Percentiles rank a stretch among this genome's conserved stretches.
phyloP scores from a whole-genome alignment of 2,888 invertebrate genomes.

The Acanthoscelides obtectus region DNA sequence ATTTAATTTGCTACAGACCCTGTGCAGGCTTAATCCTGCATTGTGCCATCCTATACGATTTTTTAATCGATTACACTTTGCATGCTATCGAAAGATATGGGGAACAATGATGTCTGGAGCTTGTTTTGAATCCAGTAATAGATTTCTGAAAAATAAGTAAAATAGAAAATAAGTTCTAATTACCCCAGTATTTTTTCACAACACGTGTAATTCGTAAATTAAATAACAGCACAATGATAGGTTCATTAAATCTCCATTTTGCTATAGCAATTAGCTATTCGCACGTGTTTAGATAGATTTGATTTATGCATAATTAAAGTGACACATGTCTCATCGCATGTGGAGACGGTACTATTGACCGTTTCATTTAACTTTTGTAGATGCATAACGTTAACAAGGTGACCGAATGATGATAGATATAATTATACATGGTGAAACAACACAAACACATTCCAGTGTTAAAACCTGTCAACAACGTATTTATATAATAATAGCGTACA shows the following conservation, averaged over 20 bases:
- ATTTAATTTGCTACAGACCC: too few species aligned
- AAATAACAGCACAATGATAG: neutral
- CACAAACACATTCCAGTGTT: too few species aligned
- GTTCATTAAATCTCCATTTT: neutral
- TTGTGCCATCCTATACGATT: too few species aligned
- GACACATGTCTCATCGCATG: neutral
- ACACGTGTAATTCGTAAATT: neutral
- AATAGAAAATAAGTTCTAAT: neutral
- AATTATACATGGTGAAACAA: too few species aligned
- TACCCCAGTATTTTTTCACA: neutral
- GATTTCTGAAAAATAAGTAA: neutral
- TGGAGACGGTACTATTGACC: neutral
- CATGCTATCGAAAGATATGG: too few species aligned
- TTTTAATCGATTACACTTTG: too few species aligned
- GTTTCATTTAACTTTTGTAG: neutral
- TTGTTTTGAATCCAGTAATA: too few species aligned
- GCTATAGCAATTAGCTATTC: neutral
- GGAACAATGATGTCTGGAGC: too few species aligned
- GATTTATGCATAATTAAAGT: neutral
- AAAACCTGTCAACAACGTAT: too few species aligned
- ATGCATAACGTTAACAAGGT: neutral
- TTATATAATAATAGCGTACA: too few species aligned
- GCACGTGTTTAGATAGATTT: neutral
- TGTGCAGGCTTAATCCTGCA: too few species aligned
- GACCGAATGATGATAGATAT: too few species aligned